These are phyloP conservation scores for Plebejus anna DNA, from an alignment of 2,888 invertebrate genomes.

Conservation along the genomic window DNA sequence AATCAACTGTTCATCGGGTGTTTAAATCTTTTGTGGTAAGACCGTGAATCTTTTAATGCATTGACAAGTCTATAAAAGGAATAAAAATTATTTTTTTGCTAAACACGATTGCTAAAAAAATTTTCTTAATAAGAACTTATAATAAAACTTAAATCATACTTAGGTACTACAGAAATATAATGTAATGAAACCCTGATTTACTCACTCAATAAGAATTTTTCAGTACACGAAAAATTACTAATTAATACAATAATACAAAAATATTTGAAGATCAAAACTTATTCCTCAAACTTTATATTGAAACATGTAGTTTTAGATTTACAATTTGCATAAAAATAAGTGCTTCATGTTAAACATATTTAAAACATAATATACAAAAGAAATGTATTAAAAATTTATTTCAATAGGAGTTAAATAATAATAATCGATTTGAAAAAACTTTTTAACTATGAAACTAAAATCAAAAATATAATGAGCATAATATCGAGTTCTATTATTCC, in stretches of 20 bases:
- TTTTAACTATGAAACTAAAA: neutral
- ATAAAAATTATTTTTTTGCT: neutral
- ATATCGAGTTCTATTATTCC: neutral
- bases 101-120: neutral
- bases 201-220: neutral
- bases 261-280: neutral
- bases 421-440: neutral
- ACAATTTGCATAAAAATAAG: neutral
- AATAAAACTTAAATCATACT: neutral
- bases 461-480: neutral
- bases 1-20: no score
- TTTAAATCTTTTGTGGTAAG: no score
- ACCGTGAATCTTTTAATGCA: neutral
- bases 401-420: neutral
- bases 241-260: neutral
- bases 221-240: neutral
- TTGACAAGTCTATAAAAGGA: neutral
- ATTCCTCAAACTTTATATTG: neutral
- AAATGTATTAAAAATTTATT: neutral
- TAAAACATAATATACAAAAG: neutral
- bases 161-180: neutral
- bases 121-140: neutral
- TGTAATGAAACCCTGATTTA: neutral
- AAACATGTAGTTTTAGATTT: no score
- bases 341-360: neutral